Percentiles rank a stretch among this genome's conserved stretches.
Evolutionary conservation across 53 echinoderm and acorn worm species (phyloP).

Genomic region (Luidia sarsii): DNA sequence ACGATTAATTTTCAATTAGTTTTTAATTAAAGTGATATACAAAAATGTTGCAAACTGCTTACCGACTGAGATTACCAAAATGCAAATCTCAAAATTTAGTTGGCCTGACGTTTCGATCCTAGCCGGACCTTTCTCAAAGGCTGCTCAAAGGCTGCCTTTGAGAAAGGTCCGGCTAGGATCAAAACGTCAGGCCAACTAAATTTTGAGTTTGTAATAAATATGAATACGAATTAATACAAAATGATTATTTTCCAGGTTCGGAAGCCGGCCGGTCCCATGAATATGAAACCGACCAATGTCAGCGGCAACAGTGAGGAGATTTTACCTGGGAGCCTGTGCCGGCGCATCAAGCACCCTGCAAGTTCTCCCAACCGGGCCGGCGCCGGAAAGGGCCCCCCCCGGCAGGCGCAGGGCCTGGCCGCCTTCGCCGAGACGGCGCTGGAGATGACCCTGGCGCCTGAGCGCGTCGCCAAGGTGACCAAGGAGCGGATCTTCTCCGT

Average conservation of each 20-base stretch:
- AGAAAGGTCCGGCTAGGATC: too few relatives aligned
- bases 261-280: slow-evolving; percentile 70
- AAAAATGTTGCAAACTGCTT: too few relatives aligned
- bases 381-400: not conserved
- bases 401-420: not conserved
- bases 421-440: slow-evolving; percentile 39
- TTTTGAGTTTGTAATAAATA: too few relatives aligned
- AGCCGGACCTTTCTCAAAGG: too few relatives aligned
- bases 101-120: too few relatives aligned
- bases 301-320: slow-evolving; percentile 49
- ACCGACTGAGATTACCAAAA: too few relatives aligned
- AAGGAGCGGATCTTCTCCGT: slow-evolving; percentile 74
- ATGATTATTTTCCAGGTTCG: slow-evolving; percentile 57
- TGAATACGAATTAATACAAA: too few relatives aligned
- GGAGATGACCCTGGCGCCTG: slow-evolving; percentile 56
- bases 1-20: too few relatives aligned
- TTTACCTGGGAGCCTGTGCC: slow-evolving; percentile 44
- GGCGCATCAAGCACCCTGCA: slow-evolving; percentile 37
- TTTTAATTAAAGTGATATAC: too few relatives aligned
- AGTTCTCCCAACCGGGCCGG: slow-evolving; percentile 9
- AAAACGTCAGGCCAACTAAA: too few relatives aligned
- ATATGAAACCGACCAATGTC: slow-evolving; percentile 76
- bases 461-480: slow-evolving; percentile 78
- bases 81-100: too few relatives aligned
- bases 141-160: too few relatives aligned